Conservation (phyloP, 2,888 invertebrate species). For the Acanthosepion esculentum region DNA sequence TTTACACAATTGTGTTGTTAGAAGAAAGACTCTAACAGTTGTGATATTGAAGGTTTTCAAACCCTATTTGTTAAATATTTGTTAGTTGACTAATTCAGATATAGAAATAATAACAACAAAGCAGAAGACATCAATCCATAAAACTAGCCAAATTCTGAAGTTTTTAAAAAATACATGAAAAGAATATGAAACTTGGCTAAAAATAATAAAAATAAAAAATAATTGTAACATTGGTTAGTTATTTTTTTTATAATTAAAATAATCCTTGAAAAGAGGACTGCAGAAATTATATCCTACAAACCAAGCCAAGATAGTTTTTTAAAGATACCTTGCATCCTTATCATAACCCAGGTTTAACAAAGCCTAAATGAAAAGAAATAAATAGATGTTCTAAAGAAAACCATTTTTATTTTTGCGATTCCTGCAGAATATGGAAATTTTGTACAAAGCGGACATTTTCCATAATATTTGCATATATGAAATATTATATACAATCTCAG, state of each 20-base stretch:
- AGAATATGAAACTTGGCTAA: background rate
- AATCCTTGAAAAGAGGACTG: too few species aligned
- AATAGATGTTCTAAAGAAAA: background rate
- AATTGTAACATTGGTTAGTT: background rate
- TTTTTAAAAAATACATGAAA: background rate
- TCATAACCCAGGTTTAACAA: background rate
- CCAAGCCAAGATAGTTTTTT: background rate
- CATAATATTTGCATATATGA: constrained; percentile 12
- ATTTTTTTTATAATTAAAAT: background rate
- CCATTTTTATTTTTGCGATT: constrained; percentile 12
- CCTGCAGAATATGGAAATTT: background rate
- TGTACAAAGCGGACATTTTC: background rate
- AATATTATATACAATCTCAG: background rate
- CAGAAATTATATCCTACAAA: background rate
- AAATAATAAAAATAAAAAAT: background rate
- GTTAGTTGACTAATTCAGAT: too few species aligned
- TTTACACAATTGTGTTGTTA: too few species aligned
- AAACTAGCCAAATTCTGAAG: too few species aligned
- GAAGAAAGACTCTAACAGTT: too few species aligned
- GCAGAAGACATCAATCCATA: too few species aligned
- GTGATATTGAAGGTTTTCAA: too few species aligned
- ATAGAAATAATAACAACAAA: too few species aligned
- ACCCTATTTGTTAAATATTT: too few species aligned
- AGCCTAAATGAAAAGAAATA: background rate
- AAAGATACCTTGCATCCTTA: background rate